Evolutionary conservation across 2,888 invertebrate genomes (phyloP).

Genomic region (Tinea pellionella): DNA sequence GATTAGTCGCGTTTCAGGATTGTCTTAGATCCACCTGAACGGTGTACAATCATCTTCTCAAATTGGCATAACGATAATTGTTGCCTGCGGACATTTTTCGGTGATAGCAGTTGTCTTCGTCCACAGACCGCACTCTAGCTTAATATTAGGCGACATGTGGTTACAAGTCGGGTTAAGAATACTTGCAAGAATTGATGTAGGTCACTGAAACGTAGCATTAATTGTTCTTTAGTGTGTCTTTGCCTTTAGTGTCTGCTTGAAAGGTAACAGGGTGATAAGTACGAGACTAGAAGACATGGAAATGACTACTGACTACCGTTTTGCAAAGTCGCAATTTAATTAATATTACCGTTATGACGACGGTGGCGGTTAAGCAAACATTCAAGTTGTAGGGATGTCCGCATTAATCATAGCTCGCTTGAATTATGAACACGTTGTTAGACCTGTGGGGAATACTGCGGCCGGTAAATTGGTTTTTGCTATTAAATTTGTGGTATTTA

Average conservation of each 20-base stretch:
- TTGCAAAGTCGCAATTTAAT: constrained; percentile 10
- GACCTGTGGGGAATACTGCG: constrained; percentile 10
- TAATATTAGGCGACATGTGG: no score
- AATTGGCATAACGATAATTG: no score
- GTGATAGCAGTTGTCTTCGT: no score
- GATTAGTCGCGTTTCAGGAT: no score
- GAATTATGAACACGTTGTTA: constrained; percentile 10
- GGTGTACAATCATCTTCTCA: no score
- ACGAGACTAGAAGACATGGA: neutral
- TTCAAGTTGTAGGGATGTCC: constrained; percentile 12
- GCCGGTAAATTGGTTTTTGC: constrained; percentile 6
- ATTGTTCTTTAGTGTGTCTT: neutral
- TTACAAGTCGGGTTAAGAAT: no score
- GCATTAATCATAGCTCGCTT: constrained; percentile 12
- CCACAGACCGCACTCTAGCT: no score
- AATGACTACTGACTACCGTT: constrained; percentile 9
- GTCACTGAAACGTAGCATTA: neutral
- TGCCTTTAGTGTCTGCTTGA: neutral
- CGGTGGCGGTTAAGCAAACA: constrained; percentile 11
- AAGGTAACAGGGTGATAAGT: neutral
- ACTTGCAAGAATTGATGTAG: neutral
- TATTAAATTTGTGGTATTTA: constrained; percentile 8
- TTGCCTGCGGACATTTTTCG: no score
- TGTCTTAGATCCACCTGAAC: no score
- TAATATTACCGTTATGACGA: constrained; percentile 12